phyloP scores from a whole-genome alignment of 2,113 vertebrate genomes.

The Pyxicephalus adspersus region DNA sequence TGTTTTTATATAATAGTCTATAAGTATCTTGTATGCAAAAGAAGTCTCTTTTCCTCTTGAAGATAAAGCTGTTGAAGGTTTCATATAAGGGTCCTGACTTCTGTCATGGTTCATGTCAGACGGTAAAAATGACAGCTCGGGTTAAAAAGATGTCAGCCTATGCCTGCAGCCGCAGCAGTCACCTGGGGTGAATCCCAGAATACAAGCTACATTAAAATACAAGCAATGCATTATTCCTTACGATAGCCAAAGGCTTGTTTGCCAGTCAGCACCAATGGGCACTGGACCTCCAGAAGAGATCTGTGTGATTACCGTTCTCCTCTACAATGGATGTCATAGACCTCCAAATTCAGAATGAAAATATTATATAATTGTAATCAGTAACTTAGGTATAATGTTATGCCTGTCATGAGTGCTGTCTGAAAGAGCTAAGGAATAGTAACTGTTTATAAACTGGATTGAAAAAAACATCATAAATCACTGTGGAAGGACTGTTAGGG shows the following conservation, averaged over 20 bases:
- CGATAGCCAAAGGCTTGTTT: not conserved
- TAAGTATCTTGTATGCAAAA: not conserved
- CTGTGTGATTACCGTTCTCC: not conserved
- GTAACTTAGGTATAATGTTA: too few relatives aligned
- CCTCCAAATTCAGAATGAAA: not conserved
- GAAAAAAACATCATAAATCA: too few relatives aligned
- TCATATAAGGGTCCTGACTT: not conserved
- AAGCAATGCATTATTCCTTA: slow-evolving; percentile 3
- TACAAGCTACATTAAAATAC: too few relatives aligned
- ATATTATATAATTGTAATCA: too few relatives aligned
- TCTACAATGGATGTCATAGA: not conserved
- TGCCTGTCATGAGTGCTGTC: too few relatives aligned
- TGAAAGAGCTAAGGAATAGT: too few relatives aligned
- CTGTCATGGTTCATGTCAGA: not conserved
- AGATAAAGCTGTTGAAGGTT: not conserved
- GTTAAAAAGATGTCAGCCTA: not conserved
- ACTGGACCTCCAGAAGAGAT: not conserved
- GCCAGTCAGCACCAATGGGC: not conserved
- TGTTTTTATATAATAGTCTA: too few relatives aligned
- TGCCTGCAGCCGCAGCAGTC: not conserved
- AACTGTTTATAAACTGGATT: too few relatives aligned
- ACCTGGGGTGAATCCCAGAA: not conserved
- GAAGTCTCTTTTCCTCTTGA: not conserved
- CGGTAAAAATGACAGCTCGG: not conserved
- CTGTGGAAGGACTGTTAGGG: too few relatives aligned